A percentile compares a stretch with the other conserved stretches of the same genome.
Evolutionary conservation across 2,888 invertebrate genomes (phyloP).

Genomic region (Drosophila monieri): DNA sequence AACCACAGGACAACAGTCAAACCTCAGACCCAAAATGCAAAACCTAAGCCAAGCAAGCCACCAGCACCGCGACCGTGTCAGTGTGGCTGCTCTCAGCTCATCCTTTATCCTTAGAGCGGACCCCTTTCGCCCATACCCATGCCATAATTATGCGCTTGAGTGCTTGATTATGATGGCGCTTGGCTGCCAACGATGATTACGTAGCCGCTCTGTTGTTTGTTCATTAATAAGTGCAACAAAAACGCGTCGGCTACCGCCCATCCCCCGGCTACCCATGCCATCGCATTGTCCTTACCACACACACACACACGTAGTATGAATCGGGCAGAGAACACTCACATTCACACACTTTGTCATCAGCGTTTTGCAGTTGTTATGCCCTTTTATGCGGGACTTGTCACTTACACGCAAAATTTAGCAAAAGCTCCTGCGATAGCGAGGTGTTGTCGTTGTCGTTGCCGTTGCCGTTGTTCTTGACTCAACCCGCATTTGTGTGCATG

Average conservation of each 20-base stretch:
- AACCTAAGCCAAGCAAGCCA: constrained; percentile 29
- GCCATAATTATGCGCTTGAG: constrained; percentile 71
- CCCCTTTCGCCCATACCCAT: constrained; percentile 18
- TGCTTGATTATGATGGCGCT: constrained; percentile 64
- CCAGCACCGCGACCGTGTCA: constrained; percentile 17
- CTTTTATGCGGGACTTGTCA: constrained; percentile 73
- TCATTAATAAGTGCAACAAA: constrained; percentile 76
- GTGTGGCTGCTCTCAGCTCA: not conserved
- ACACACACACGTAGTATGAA: constrained; percentile 25
- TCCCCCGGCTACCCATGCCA: not conserved
- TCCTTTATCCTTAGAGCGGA: constrained; percentile 1
- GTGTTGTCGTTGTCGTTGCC: constrained; percentile 49
- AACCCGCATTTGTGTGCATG: constrained; percentile 49
- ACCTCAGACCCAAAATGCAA: constrained; percentile 36
- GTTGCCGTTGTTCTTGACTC: constrained; percentile 31
- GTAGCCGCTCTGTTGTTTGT: constrained; percentile 67
- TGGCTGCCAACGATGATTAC: constrained; percentile 69
- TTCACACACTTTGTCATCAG: constrained; percentile 43
- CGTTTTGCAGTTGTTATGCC: constrained; percentile 57
- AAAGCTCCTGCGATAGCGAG: constrained; percentile 68
- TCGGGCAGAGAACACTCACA: constrained; percentile 16
- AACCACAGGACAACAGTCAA: constrained; percentile 39
- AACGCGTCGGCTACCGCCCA: constrained; percentile 43
- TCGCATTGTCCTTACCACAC: constrained; percentile 18
- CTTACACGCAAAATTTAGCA: constrained; percentile 78